Percentiles rank a stretch among this genome's conserved stretches.
Conservation (phyloP, 2,888 invertebrate species). For the Ornithoptera alexandrae region DNA sequence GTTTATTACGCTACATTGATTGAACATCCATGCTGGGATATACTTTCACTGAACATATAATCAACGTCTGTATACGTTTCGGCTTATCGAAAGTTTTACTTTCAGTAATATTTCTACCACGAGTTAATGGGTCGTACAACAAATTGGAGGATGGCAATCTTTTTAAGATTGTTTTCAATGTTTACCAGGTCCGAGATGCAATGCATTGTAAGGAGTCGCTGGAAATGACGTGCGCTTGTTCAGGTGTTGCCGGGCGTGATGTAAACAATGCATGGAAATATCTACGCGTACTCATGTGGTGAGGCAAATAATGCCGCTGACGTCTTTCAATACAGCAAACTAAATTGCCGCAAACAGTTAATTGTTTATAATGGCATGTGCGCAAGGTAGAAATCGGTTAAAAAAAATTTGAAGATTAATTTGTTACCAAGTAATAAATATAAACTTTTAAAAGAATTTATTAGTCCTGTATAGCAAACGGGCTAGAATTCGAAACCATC, state of each 20-base stretch:
- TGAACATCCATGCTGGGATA: slow-evolving; percentile 1
- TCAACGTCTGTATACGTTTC: not conserved
- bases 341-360: slow-evolving; percentile 4
- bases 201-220: slow-evolving; percentile 27
- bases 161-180: slow-evolving; percentile 16
- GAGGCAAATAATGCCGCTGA: slow-evolving; percentile 22
- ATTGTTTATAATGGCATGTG: not conserved
- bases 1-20: slow-evolving; percentile 24
- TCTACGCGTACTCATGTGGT: slow-evolving; percentile 19
- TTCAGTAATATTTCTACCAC: slow-evolving; percentile 6
- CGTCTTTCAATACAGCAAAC: slow-evolving; percentile 15
- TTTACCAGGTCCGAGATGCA: slow-evolving; percentile 25
- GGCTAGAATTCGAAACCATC: too few species aligned
- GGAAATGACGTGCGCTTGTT: slow-evolving; percentile 28
- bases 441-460: too few species aligned
- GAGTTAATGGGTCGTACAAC: not conserved
- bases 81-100: slow-evolving; percentile 3
- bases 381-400: not conserved
- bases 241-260: slow-evolving; percentile 24
- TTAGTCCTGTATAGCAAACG: too few species aligned
- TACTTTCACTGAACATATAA: slow-evolving; percentile 24
- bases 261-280: slow-evolving; percentile 30
- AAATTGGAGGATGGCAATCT: slow-evolving; percentile 9
- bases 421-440: too few species aligned
- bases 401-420: not conserved